Base-by-base conservation (phyloP, 2,888 invertebrate genomes). In the Protonemura montana region DNA sequence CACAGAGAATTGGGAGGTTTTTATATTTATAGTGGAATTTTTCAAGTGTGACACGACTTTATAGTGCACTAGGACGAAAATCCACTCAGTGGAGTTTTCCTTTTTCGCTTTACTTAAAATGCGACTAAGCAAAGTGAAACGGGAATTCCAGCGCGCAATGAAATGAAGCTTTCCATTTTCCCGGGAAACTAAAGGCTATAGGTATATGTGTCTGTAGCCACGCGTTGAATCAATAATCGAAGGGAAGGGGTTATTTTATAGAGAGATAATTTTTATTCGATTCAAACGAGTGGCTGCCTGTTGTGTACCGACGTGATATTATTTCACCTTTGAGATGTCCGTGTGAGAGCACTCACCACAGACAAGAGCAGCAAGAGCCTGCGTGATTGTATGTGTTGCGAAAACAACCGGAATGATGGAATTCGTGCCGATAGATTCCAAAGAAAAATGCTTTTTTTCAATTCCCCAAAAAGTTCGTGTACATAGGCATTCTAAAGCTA, bases 231-330 rank as follows among this genome's bases (percentile, higher is more conserved):
- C 59, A 59, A 59, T 59, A 59, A 59, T 59, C 59, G 13, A 59
- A n/a, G n/a, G n/a, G n/a, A n/a, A n/a, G n/a, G n/a, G 59, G 21
- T 13, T 59, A 59, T 21, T 59, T 21, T 10, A 59, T 3, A 59
- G 59, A 59, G 59, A 59, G 59, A 59, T 59, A 59, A 59, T 59
- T 59, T 59, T 59, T 59, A 59, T 59, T 59, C 59, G 59, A 2
- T 59, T 59, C 21, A 10, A 59, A 21, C 59, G 59, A 59, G 59
- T 59, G 59, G 59, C 59, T 59, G 59, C 21, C 59, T 3, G 59
- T 7, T 7, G 21, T 7, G 2, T 13, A 59, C 59, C 59, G 7
- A 21, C 59, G 59, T 13, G 59, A 2, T 59, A 59, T 59, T 21
- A 13, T 41, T 59, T 21, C 1, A 35, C 35, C 5, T 21, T 21